These are phyloP conservation scores for Coregonus ussuriensis DNA, from an alignment of 2,797 vertebrate genomes.

Conservation along the genomic window DNA sequence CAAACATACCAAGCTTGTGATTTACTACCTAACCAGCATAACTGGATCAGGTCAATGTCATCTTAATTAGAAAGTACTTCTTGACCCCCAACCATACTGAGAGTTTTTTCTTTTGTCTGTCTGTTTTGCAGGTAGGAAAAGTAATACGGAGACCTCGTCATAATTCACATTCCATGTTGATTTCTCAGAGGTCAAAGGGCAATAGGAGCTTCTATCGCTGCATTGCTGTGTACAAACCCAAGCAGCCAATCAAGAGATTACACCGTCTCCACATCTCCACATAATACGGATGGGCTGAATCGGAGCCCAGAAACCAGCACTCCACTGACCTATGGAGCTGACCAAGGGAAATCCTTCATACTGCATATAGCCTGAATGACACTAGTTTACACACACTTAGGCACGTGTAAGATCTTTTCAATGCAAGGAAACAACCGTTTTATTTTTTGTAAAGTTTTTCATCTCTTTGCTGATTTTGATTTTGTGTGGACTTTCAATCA, in stretches of 20 bases:
- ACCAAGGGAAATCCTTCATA: not conserved
- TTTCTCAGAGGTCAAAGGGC: slow-evolving; percentile 8
- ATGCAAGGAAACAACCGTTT: not conserved
- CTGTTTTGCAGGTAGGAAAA: slow-evolving; percentile 39
- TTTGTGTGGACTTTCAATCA: not conserved
- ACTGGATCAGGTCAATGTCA: not conserved
- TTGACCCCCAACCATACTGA: no score
- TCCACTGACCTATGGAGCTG: not conserved
- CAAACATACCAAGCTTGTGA: not conserved
- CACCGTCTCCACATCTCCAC: not conserved
- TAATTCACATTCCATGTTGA: slow-evolving; percentile 23
- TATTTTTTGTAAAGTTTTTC: not conserved
- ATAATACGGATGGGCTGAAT: not conserved
- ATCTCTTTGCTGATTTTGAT: not conserved
- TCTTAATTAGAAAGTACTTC: not conserved
- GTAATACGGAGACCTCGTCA: slow-evolving; percentile 36
- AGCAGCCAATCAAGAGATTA: not conserved
- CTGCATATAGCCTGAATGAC: not conserved
- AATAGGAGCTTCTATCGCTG: not conserved
- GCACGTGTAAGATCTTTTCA: not conserved
- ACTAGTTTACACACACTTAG: not conserved
- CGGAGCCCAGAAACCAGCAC: not conserved
- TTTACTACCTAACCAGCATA: not conserved
- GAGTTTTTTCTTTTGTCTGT: not conserved
- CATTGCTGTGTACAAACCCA: not conserved